These are phyloP conservation scores for Gymnosoma rotundatum DNA, from an alignment of 2,888 invertebrate species.

Conservation along the genomic window DNA sequence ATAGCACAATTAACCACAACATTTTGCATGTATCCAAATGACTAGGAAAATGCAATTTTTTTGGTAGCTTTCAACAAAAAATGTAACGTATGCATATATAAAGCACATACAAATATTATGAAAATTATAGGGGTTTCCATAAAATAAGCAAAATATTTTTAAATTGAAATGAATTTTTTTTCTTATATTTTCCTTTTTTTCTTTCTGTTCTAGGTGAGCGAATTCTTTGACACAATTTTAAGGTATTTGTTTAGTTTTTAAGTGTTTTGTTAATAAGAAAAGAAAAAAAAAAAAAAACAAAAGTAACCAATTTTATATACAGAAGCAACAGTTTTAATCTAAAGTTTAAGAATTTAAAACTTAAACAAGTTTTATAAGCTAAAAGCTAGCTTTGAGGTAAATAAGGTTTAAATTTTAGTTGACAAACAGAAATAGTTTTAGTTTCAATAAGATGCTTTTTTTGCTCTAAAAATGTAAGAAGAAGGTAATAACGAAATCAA, in stretches of 20 bases:
- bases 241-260: slow-evolving; percentile 18
- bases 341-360: too few species aligned
- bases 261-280: neutral
- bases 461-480: too few species aligned
- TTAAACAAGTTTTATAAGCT: too few species aligned
- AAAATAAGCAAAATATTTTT: neutral
- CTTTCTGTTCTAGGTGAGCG: slow-evolving; percentile 33
- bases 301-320: neutral
- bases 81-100: slow-evolving; percentile 7
- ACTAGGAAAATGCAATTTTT: slow-evolving; percentile 45
- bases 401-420: too few species aligned
- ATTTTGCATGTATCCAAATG: slow-evolving; percentile 56
- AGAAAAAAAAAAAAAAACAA: neutral
- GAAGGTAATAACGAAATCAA: too few species aligned
- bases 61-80: slow-evolving; percentile 25
- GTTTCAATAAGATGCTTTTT: too few species aligned
- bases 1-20: slow-evolving; percentile 52
- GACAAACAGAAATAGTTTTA: too few species aligned
- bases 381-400: too few species aligned
- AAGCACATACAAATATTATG: neutral
- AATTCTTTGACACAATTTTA: neutral
- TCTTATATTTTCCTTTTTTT: neutral
- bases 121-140: slow-evolving; percentile 27
- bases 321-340: too few species aligned
- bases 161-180: neutral